Percentiles rank a stretch among this genome's conserved stretches.
These are phyloP conservation scores for Aphrocallistes beatrix DNA, from an alignment of 37 sponge, comb jelly and placozoan genomes.

Conservation along the genomic window DNA sequence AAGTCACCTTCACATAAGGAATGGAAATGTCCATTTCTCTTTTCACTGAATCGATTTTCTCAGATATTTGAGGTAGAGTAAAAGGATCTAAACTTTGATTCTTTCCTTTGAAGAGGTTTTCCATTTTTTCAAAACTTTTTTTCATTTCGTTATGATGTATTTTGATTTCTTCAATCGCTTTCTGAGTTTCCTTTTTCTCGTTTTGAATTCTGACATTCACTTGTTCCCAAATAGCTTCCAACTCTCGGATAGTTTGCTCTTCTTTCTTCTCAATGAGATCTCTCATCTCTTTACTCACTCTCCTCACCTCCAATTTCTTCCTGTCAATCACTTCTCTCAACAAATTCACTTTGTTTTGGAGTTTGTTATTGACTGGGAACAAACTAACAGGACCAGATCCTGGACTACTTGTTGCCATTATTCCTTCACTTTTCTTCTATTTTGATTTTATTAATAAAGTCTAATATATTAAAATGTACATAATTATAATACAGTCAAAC, in stretches of 20 bases:
- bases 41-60: neutral
- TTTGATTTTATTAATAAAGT: too few relatives aligned
- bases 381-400: neutral
- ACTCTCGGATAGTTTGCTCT: neutral
- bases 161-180: neutral
- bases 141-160: neutral
- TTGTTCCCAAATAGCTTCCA: neutral
- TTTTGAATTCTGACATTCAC: neutral
- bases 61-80: neutral
- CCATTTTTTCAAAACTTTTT: too few relatives aligned
- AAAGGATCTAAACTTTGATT: neutral
- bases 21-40: neutral
- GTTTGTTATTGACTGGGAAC: neutral
- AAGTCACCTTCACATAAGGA: neutral
- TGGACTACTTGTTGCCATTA: too few relatives aligned
- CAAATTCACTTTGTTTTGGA: neutral
- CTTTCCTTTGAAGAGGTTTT: neutral
- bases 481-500: too few relatives aligned
- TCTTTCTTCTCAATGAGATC: neutral
- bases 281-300: neutral
- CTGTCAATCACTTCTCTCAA: neutral
- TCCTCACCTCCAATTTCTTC: neutral
- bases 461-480: too few relatives aligned
- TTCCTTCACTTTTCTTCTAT: too few relatives aligned
- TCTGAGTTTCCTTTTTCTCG: neutral